phyloP scores from a whole-genome alignment of 1,140 invertebrate species.

The Pseudomyrmex concolor region DNA sequence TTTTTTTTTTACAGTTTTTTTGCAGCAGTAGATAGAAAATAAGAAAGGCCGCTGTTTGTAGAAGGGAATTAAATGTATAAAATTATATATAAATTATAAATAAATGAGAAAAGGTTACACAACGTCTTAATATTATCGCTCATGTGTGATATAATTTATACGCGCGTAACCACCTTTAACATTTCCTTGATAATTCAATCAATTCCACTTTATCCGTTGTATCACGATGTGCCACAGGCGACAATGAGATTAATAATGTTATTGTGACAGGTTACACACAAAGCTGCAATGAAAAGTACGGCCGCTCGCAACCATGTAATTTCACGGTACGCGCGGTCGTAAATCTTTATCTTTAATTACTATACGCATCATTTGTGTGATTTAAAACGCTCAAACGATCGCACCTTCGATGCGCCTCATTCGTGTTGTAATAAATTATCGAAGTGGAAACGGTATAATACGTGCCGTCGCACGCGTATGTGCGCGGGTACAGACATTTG shows the following conservation, averaged over 20 bases:
- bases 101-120: no score
- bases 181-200: constrained; percentile 19
- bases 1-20: no score
- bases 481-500: background rate
- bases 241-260: constrained; percentile 28
- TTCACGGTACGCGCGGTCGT: background rate
- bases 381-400: constrained; percentile 36
- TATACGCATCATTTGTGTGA: constrained; percentile 48
- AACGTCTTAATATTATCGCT: background rate
- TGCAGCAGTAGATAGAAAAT: no score
- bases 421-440: constrained; percentile 44
- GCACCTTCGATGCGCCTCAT: background rate
- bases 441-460: constrained; percentile 28
- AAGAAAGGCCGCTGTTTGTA: no score
- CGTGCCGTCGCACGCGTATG: background rate
- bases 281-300: constrained; percentile 1
- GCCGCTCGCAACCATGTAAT: constrained; percentile 30
- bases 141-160: background rate
- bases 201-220: constrained; percentile 19
- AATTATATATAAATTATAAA: no score
- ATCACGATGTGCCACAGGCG: background rate
- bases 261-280: constrained; percentile 10
- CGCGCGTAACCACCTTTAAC: no score
- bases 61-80: no score
- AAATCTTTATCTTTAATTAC: constrained; percentile 54